Evolutionary conservation across 2,797 vertebrate species (phyloP).

Genomic region (Austrolebias charrua): DNA sequence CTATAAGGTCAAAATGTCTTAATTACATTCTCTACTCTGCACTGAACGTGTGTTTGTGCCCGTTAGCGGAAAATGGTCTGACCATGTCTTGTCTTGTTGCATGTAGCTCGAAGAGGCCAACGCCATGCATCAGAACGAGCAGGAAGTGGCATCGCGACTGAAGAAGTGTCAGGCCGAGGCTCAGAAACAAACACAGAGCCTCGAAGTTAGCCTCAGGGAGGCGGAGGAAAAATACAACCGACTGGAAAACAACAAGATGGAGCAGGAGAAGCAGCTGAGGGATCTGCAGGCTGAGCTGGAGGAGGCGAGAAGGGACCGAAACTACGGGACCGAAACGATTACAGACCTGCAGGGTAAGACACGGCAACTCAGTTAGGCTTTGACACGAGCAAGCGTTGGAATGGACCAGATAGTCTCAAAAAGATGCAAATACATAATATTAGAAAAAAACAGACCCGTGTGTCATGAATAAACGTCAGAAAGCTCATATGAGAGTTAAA

Average conservation of each 20-base stretch:
- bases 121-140: constrained; percentile 83
- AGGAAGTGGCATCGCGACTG: constrained; percentile 84
- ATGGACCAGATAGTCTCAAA: neutral
- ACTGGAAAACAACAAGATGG: constrained; percentile 86
- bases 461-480: too few species aligned
- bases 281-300: constrained; percentile 89
- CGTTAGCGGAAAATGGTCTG: constrained; percentile 1
- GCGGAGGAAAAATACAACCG: constrained; percentile 86
- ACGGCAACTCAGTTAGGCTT: neutral
- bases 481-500: too few species aligned
- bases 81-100: neutral
- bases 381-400: neutral
- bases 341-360: constrained; percentile 91
- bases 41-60: constrained; percentile 3
- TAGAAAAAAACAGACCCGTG: too few species aligned
- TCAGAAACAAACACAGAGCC: constrained; percentile 88
- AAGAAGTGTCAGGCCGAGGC: constrained; percentile 90
- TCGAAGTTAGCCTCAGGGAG: constrained; percentile 88
- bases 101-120: constrained; percentile 89
- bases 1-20: neutral
- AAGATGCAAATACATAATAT: neutral
- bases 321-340: constrained; percentile 86
- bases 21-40: constrained; percentile 10
- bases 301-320: constrained; percentile 85
- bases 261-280: constrained; percentile 90